Base-by-base conservation (phyloP, 1,140 invertebrate genomes). In the Plodia interpunctella region DNA sequence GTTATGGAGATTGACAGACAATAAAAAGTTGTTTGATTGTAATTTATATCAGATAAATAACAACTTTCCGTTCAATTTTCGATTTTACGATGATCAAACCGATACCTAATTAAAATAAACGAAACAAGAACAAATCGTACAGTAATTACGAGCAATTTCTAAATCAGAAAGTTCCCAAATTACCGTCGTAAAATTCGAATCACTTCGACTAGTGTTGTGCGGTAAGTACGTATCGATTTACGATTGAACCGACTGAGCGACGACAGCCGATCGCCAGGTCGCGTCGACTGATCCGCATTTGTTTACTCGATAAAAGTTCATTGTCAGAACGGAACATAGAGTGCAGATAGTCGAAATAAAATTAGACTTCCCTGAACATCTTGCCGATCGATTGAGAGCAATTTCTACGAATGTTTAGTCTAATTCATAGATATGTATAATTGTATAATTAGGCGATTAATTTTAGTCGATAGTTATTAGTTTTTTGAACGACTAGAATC, bases 251-350 rank as follows among this genome's bases (percentile, higher is more conserved):
- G 76, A 70, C 20, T 62, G 64, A 69, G 78, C 68, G 83, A 55
- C 70, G 86, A 88, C 74, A 77, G 78, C 73, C 74, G 72, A 73
- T 76, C 73, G 69, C 82, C 86, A 88, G 86, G 67, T 71, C 73
- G 75, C 72, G 83, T 55, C 74, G 82, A 87, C 52, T 70, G 86
- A 86, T 80, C 69, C 60, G 38, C 38, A 13, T 15, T 67, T 88
- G 86, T 88, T 88, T 88, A 88, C 76, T 72, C 69, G 64, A 80
- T 78, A 74, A 74, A 83, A 86, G 83, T 88, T 88, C 86, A 88
- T 88, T 86, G 84, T 88, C 86, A 88, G 86, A 80, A 58, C 51
- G 10, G 20, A 53, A 17, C 60, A 72, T 60, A 68, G 71, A 84
- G 80, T 85, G 80, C 80, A 73, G 81, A 73, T 83, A 76, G 65